Percentiles rank a stretch among this genome's conserved stretches.
phyloP scores from a whole-genome alignment of 2,113 vertebrate genomes.

The Periophthalmus modestus region DNA sequence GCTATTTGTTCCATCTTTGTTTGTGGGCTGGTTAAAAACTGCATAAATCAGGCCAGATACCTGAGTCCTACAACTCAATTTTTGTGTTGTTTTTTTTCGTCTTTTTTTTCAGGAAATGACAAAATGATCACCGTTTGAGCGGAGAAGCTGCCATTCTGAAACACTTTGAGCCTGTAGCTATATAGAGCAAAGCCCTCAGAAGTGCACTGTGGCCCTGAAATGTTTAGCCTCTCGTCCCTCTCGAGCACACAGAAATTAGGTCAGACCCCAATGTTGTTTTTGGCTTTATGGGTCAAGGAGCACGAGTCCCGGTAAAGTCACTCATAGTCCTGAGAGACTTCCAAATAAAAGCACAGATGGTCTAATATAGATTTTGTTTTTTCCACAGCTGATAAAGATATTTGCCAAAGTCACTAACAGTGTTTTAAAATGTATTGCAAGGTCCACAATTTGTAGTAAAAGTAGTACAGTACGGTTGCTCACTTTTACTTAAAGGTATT shows the following conservation, averaged over 20 bases:
- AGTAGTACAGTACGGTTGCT: no score
- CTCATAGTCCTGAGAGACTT: constrained; percentile 19
- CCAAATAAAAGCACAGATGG: constrained; percentile 18
- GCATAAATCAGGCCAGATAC: not conserved
- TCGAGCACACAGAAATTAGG: constrained; percentile 42
- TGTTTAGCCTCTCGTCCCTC: constrained; percentile 9
- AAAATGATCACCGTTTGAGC: not conserved
- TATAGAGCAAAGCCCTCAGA: constrained; percentile 4
- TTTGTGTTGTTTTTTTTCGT: no score
- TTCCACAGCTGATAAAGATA: no score
- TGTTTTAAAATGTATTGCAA: no score
- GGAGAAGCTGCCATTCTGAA: not conserved
- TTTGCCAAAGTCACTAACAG: no score
- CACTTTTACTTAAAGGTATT: no score
- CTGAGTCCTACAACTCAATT: no score
- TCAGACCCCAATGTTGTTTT: constrained; percentile 41
- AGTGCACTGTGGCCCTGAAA: constrained; percentile 31
- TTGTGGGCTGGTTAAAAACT: no score
- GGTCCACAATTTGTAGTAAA: no score
- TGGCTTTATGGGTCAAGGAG: constrained; percentile 55
- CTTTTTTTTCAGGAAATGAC: not conserved
- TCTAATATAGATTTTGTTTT: no score
- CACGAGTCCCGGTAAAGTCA: constrained; percentile 41
- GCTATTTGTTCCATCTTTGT: no score
- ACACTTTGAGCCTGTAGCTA: not conserved